Base-by-base conservation (phyloP, 30 jellyfish, hydroid and myxozoan genomes). In the Mastigias papua region DNA sequence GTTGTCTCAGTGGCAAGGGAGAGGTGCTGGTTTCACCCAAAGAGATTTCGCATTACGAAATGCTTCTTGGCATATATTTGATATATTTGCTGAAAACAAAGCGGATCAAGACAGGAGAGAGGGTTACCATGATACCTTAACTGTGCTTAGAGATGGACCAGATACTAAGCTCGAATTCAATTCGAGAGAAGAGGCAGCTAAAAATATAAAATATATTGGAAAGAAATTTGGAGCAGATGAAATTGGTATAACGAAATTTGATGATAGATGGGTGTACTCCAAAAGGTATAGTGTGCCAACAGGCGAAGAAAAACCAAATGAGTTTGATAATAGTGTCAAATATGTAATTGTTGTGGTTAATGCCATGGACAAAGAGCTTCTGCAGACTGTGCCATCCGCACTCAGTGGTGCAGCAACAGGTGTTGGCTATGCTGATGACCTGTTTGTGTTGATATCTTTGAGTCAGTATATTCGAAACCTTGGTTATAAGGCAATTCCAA, bases 341-440 rank as follows among this genome's bases (percentile, higher is more conserved):
- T 54, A 83, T 83, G 92, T 46, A 15, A 70, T 83, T 10, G 80
- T 83, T 13, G 71, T 70, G 0, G 46, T 68, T 20, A 75, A 83
- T 57, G 75, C 92, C 8, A 83, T 83, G 92, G 92, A 83, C 73
- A 72, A 67, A 25, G 78, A 83, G 21, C 69, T 83, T n/a, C 78
- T 83, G 33, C 92, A 83, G 29, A 83, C 92, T 28, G 92, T 83
- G 31, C 92, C 92, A 30, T 83, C 92, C 49, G 92, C 92, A 17
- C 48, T 83, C 71, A 83, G 92, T 70, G 92, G 92, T 27, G 85
- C 92, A 17, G 92, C 92, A 3, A 83, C 92, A 10, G 92, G 92
- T n/a, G 34, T 58, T 62, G 92, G 92, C 10, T 83, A 83, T 69
- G 92, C 92, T 27, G 82, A 83, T 46, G 92, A 83, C 46, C 10